A percentile compares a stretch with the other conserved stretches of the same genome.
These are phyloP conservation scores for Varanus komodoensis DNA, from an alignment of 2,113 vertebrate species.

Conservation along the genomic window DNA sequence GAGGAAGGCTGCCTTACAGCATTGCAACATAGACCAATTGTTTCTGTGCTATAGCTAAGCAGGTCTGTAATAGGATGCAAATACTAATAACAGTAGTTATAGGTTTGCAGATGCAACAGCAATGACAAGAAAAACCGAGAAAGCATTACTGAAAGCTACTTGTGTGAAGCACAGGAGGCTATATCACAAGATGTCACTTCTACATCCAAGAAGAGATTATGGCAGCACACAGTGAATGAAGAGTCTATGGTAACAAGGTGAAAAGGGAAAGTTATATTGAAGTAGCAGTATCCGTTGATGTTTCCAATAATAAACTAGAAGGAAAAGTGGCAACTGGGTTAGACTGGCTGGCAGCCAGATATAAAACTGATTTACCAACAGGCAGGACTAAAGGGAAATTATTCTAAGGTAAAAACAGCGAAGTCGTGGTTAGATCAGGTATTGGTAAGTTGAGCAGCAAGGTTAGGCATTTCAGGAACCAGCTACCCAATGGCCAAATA, in stretches of 20 bases:
- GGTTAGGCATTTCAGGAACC: slow-evolving; percentile 46
- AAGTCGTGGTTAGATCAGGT: slow-evolving; percentile 34
- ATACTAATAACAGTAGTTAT: background rate
- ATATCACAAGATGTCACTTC: background rate
- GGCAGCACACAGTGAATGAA: slow-evolving; percentile 11
- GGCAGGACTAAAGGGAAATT: slow-evolving; percentile 5
- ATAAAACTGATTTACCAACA: slow-evolving; percentile 36
- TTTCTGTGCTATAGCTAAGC: background rate
- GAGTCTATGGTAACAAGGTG: background rate
- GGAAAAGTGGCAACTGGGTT: slow-evolving; percentile 40
- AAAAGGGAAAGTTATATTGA: slow-evolving; percentile 24
- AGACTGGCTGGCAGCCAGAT: slow-evolving; percentile 45
- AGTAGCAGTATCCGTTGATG: slow-evolving; percentile 34
- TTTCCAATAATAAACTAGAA: slow-evolving; percentile 59
- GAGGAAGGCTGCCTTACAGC: background rate
- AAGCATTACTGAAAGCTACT: background rate
- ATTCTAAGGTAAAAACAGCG: slow-evolving; percentile 23
- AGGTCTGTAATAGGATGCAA: background rate
- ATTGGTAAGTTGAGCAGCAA: slow-evolving; percentile 49
- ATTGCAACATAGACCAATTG: background rate
- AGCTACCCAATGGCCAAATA: slow-evolving; percentile 23
- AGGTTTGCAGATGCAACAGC: background rate
- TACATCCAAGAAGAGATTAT: slow-evolving; percentile 8
- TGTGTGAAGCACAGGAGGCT: background rate
- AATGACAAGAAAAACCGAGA: background rate